Conservation (phyloP, 2,113 vertebrate genomes). For the Sander vitreus region DNA sequence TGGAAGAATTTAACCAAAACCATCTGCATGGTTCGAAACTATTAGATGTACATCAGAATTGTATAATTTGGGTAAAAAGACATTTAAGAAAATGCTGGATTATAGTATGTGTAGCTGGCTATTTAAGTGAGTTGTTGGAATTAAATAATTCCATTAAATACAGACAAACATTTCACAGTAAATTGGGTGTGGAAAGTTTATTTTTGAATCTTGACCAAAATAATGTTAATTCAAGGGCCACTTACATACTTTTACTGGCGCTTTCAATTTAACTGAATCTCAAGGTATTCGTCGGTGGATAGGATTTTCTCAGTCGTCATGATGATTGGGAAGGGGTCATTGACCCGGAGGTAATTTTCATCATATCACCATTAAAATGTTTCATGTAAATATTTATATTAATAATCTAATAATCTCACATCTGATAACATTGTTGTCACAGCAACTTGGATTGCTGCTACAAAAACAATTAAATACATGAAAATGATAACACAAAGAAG, state of each 20-base stretch:
- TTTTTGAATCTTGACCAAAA: neutral
- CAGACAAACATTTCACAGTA: neutral
- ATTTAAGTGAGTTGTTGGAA: neutral
- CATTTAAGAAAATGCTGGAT: neutral
- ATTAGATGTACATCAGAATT: neutral
- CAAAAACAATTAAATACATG: neutral
- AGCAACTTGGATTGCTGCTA: neutral
- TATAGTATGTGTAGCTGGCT: neutral
- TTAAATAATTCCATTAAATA: neutral
- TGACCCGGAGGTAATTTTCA: neutral
- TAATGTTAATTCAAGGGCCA: neutral
- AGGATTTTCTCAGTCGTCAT: neutral
- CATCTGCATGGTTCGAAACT: neutral
- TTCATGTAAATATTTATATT: no score
- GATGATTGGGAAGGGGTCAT: neutral
- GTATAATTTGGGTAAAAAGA: neutral
- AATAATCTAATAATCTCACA: neutral
- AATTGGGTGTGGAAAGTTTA: neutral
- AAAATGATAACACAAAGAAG: neutral
- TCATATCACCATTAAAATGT: no score
- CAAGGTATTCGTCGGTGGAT: no score
- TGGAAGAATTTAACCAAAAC: neutral
- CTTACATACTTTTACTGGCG: neutral
- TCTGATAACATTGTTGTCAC: neutral
- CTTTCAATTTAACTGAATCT: neutral